phyloP scores from a whole-genome alignment of 2,797 vertebrate genomes.

The Miichthys miiuy region DNA sequence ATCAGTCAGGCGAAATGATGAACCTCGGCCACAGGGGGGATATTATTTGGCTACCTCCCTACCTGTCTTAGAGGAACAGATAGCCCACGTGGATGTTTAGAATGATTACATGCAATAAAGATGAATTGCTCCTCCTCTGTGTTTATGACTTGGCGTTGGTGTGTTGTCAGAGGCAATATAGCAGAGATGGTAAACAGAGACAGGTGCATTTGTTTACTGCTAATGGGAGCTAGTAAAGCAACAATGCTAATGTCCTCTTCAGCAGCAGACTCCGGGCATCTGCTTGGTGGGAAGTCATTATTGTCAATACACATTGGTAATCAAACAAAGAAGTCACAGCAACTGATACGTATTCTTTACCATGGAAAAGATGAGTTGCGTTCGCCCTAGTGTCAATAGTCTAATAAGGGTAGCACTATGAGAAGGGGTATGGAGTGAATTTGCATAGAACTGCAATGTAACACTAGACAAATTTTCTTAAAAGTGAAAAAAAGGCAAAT shows the following conservation, averaged over 20 bases:
- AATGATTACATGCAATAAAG: conserved; percentile 83
- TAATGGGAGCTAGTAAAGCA: conserved; percentile 83
- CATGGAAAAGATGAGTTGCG: conserved; percentile 29
- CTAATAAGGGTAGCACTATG: not conserved
- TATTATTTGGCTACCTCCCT: conserved; percentile 59
- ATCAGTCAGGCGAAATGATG: conserved; percentile 52
- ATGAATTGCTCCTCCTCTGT: conserved; percentile 82
- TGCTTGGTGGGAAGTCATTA: conserved; percentile 73
- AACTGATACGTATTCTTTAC: conserved; percentile 45
- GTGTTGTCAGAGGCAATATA: conserved; percentile 83
- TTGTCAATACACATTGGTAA: conserved; percentile 65
- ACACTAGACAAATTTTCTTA: not conserved
- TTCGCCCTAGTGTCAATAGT: not conserved
- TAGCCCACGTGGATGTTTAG: conserved; percentile 74
- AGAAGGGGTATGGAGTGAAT: not conserved
- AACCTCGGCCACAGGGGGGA: conserved; percentile 23
- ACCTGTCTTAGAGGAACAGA: conserved; percentile 62
- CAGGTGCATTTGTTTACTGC: conserved; percentile 85
- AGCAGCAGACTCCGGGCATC: conserved; percentile 78
- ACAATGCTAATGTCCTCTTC: conserved; percentile 82
- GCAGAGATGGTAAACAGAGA: conserved; percentile 82
- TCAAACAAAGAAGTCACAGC: conserved; percentile 58
- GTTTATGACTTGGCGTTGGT: conserved; percentile 81
- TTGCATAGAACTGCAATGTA: not conserved
- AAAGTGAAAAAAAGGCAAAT: conserved; percentile 2